Evolutionary conservation across 2,888 invertebrate genomes (phyloP).

Genomic region (Herminia tarsipennalis): DNA sequence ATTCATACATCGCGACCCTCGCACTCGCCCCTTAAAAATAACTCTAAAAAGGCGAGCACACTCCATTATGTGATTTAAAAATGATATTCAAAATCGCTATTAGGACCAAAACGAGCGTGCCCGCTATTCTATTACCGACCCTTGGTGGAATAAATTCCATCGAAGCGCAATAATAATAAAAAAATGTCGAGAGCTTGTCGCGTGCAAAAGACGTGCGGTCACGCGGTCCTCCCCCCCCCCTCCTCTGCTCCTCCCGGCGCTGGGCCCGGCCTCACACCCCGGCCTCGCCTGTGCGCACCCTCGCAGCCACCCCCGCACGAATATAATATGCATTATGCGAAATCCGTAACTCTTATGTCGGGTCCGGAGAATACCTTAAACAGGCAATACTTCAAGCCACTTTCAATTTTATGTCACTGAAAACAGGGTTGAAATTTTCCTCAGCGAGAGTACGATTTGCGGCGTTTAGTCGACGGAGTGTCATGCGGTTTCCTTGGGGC

Average conservation of each 20-base stretch:
- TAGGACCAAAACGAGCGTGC: conserved; percentile 71
- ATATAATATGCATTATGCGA: conserved; percentile 86
- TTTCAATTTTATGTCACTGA: conserved; percentile 28
- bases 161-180: conserved; percentile 85
- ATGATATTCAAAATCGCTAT: conserved; percentile 82
- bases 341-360: conserved; percentile 83
- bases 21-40: conserved; percentile 63
- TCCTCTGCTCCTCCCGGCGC: conserved; percentile 27
- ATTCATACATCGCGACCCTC: conserved; percentile 44
- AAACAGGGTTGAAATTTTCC: conserved; percentile 27
- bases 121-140: conserved; percentile 76
- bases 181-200: conserved; percentile 85
- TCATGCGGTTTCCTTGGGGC: conserved; percentile 56
- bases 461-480: conserved; percentile 36
- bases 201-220: conserved; percentile 85
- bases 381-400: conserved; percentile 27
- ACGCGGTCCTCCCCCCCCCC: conserved; percentile 59
- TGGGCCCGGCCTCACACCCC: conserved; percentile 34
- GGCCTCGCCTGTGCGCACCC: conserved; percentile 44
- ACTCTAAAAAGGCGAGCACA: conserved; percentile 72
- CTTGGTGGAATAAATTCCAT: conserved; percentile 79
- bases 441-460: conserved; percentile 16
- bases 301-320: conserved; percentile 62
- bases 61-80: conserved; percentile 84
- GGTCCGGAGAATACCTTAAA: conserved; percentile 76